Evolutionary conservation across 2,888 invertebrate genomes (phyloP).

Genomic region (Drosophila anceps): DNA sequence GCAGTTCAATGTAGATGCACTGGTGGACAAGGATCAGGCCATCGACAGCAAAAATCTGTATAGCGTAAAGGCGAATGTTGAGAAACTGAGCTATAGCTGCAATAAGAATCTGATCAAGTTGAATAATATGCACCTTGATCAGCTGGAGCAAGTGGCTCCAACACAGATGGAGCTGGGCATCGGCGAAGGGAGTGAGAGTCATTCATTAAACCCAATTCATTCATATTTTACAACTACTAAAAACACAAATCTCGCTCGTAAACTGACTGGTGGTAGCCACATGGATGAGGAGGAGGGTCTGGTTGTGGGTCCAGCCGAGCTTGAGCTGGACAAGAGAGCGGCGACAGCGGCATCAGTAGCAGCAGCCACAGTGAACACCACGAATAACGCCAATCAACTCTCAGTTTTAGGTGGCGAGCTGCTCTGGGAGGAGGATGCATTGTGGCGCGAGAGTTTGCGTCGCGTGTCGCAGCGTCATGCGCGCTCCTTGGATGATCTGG

Average conservation of each 20-base stretch:
- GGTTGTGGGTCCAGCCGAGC: conserved; percentile 34
- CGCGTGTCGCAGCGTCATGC: conserved; percentile 93
- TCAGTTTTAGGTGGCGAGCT: conserved; percentile 87
- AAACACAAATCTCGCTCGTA: conserved; percentile 73
- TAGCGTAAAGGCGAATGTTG: conserved; percentile 82
- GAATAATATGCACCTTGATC: conserved; percentile 38
- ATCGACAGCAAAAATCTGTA: conserved; percentile 85
- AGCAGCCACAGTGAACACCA: neutral
- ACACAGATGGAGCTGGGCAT: conserved; percentile 17
- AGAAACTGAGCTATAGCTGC: conserved; percentile 83
- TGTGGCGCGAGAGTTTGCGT: conserved; percentile 93
- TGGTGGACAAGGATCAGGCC: conserved; percentile 88
- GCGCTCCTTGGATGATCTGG: conserved; percentile 93
- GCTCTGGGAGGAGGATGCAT: conserved; percentile 93
- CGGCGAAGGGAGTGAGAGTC: conserved; percentile 44
- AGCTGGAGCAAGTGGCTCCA: conserved; percentile 39
- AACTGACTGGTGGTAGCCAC: conserved; percentile 71
- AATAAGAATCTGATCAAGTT: conserved; percentile 76
- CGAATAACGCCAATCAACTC: conserved; percentile 71
- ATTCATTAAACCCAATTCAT: conserved; percentile 66
- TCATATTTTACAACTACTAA: conserved; percentile 74
- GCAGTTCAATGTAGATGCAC: conserved; percentile 87
- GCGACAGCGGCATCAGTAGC: conserved; percentile 13
- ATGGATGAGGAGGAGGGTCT: conserved; percentile 43
- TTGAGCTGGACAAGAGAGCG: conserved; percentile 36